Evolutionary conservation across 30 jellyfish, hydroid and myxozoan genomes (phyloP).

Genomic region (Cassiopea xamachana): DNA sequence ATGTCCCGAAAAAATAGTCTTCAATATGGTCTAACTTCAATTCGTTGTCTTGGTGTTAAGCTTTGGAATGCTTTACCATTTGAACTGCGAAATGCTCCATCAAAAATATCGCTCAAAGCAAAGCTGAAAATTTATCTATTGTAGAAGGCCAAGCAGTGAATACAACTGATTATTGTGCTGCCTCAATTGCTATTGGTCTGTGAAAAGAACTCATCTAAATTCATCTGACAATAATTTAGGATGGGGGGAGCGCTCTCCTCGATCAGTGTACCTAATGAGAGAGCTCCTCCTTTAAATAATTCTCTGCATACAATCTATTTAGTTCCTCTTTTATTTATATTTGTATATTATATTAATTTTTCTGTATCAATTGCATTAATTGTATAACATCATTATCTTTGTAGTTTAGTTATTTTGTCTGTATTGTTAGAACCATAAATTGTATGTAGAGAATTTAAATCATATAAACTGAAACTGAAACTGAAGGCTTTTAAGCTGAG

Average conservation of each 20-base stretch:
- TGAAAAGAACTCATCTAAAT: neutral
- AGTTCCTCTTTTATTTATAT: neutral
- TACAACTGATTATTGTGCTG: neutral
- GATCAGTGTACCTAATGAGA: slow-evolving; percentile 27
- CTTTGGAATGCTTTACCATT: slow-evolving; percentile 48
- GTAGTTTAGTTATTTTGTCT: too few relatives aligned
- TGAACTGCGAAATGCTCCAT: slow-evolving; percentile 34
- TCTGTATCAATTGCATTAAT: neutral
- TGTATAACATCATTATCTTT: too few relatives aligned
- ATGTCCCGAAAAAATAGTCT: slow-evolving; percentile 31
- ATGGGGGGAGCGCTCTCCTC: slow-evolving; percentile 34
- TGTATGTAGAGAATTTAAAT: too few relatives aligned
- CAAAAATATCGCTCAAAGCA: slow-evolving; percentile 33
- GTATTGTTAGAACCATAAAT: too few relatives aligned
- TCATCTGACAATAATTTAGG: slow-evolving; percentile 1
- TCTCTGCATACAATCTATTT: slow-evolving; percentile 38
- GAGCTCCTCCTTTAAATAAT: slow-evolving; percentile 33
- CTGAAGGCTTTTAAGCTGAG: too few relatives aligned
- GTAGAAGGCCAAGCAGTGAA: neutral
- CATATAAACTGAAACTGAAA: too few relatives aligned
- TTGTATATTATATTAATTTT: neutral
- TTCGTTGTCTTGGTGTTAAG: slow-evolving; percentile 34
- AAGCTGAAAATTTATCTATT: slow-evolving; percentile 18
- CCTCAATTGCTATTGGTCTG: neutral
- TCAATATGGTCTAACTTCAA: slow-evolving; percentile 44